These are phyloP conservation scores for Arion vulgaris DNA, from an alignment of 1,140 invertebrate genomes.

Conservation along the genomic window DNA sequence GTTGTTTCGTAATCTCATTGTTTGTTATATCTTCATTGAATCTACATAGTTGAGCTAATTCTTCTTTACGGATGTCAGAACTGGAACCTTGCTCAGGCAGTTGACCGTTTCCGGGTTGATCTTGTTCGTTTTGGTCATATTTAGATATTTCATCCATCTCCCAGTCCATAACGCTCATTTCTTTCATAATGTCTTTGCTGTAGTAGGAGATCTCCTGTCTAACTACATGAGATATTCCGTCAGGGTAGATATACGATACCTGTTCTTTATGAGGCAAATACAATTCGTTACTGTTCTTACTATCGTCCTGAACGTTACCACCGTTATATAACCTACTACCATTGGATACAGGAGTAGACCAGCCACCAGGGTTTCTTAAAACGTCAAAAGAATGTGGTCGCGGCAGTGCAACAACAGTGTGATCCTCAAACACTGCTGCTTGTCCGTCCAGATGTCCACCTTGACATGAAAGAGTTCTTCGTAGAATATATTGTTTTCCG, in stretches of 20 bases:
- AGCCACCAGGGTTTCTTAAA: not conserved
- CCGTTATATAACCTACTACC: not conserved
- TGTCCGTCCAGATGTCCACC: not conserved
- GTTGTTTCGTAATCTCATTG: not conserved
- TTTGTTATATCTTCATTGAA: conserved; percentile 17
- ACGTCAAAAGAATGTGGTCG: conserved; percentile 52
- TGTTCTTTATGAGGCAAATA: conserved; percentile 23
- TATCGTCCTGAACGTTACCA: not conserved
- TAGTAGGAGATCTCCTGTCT: conserved; percentile 24
- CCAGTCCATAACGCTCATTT: conserved; percentile 36
- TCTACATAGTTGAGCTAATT: not conserved
- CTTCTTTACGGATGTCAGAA: not conserved
- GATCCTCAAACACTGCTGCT: not conserved
- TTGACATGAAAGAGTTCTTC: conserved; percentile 51
- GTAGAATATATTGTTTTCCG: conserved; percentile 37
- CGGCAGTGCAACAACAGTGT: conserved; percentile 29
- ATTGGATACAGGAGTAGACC: conserved; percentile 1
- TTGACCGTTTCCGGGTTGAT: not conserved
- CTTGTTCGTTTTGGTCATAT: not conserved
- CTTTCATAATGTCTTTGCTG: conserved; percentile 34
- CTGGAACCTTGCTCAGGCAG: not conserved
- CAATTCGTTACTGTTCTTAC: conserved; percentile 25
- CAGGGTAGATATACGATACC: conserved; percentile 12
- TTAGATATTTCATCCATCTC: conserved; percentile 30
- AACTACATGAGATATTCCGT: not conserved